These are phyloP conservation scores for Diadema setosum DNA, from an alignment of 35 echinoderm and acorn worm genomes.

Conservation along the genomic window DNA sequence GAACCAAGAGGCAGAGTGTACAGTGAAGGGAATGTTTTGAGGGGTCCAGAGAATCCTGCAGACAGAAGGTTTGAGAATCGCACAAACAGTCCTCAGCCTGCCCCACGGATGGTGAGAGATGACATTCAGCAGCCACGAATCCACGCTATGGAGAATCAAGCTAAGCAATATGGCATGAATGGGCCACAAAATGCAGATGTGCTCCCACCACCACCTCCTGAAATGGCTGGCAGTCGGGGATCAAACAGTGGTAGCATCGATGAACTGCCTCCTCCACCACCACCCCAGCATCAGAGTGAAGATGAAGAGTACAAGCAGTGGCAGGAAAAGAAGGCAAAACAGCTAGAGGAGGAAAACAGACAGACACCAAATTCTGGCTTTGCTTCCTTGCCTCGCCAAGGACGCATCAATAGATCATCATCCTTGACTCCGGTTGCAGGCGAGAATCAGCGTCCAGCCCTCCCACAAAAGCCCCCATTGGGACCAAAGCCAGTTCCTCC, in stretches of 20 bases:
- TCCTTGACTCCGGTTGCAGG: constrained; percentile 28
- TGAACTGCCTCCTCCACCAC: constrained; percentile 5
- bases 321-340: background rate
- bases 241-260: background rate
- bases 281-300: background rate
- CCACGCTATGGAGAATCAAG: background rate
- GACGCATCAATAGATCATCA: constrained; percentile 71
- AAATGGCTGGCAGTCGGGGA: background rate
- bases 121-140: background rate
- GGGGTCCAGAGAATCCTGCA: background rate
- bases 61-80: background rate
- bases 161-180: background rate
- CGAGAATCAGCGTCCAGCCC: constrained; percentile 41
- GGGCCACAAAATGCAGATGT: background rate
- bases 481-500: constrained; percentile 69
- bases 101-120: background rate
- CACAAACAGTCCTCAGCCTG: background rate
- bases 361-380: constrained; percentile 17
- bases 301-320: background rate
- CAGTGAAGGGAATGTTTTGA: background rate
- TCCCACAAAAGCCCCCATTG: constrained; percentile 56
- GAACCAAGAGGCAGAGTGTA: background rate
- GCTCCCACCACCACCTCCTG: background rate
- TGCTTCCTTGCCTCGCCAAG: constrained; percentile 81
- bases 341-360: background rate